Evolutionary conservation across 2,888 invertebrate species (phyloP).

Genomic region (Leptopilina myrica): DNA sequence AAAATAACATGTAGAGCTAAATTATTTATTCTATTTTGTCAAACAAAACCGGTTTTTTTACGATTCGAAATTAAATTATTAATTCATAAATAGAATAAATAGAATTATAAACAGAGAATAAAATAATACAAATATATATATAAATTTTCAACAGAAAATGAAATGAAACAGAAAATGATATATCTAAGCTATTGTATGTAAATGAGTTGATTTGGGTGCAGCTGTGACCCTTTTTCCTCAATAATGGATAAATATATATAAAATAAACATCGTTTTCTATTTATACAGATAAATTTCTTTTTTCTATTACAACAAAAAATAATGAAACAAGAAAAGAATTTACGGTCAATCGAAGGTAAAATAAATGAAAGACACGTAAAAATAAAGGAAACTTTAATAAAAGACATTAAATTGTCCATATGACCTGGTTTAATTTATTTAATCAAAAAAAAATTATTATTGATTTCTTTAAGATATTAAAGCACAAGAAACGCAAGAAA

Average conservation of each 20-base stretch:
- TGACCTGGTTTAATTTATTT: too few relatives aligned
- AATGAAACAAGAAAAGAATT: not conserved
- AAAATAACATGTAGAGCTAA: too few relatives aligned
- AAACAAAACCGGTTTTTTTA: too few relatives aligned
- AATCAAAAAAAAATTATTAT: too few relatives aligned
- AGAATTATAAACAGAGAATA: not conserved
- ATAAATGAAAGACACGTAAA: not conserved
- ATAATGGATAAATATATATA: slow-evolving; percentile 41
- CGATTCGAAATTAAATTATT: too few relatives aligned
- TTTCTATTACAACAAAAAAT: too few relatives aligned
- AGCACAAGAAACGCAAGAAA: too few relatives aligned
- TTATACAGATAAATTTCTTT: too few relatives aligned
- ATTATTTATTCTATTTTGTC: too few relatives aligned
- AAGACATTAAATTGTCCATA: too few relatives aligned
- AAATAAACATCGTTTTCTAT: not conserved
- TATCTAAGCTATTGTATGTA: slow-evolving; percentile 54
- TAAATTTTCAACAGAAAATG: not conserved
- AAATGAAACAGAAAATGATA: not conserved
- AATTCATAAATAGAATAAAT: not conserved
- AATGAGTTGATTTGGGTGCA: slow-evolving; percentile 60
- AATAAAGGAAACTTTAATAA: not conserved
- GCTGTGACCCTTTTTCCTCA: slow-evolving; percentile 55
- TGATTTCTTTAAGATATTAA: too few relatives aligned
- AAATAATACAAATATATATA: not conserved
- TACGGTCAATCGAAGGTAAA: not conserved